Evolutionary conservation across 2,888 invertebrate genomes (phyloP), one percentile per base, ranked within the genome.

Genomic region (Aleiodes testaceus): DNA sequence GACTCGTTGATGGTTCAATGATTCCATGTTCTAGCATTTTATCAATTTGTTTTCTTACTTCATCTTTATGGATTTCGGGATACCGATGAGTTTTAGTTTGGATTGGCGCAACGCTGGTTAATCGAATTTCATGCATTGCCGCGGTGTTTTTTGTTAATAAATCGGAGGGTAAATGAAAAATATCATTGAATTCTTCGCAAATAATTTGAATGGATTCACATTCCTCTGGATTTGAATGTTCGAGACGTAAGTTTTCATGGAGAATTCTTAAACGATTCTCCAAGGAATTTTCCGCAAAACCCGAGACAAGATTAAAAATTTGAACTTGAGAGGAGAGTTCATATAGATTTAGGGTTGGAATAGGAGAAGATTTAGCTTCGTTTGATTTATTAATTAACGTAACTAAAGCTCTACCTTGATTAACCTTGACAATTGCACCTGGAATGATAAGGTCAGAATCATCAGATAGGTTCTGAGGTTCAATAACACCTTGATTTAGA

Each of bases 81-180:
- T 79, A 81, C 64, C 82, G 63, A 66, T 83, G 83, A 1, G 79
- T 75, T 73, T 81, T 82, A 4, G 77, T 74, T 59, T 80, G 72
- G 18, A 83, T 77, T 9, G 83, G 82, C 12, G 50, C 66, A 5
- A 79, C 75, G n/a, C 74, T 70, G n/a, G 75, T 80, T 0, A 80
- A 80, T 14, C 68, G 66, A 50, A 84, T 84, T 20, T 42, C 16
- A 70, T 81, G 82, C 69, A 76, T 79, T 1, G 77, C 74, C 9
- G 78, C 74, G 72, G 78, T 80, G 3, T 79, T 82, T 50, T 75
- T 76, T 49, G 79, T 77, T 42, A 82, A 70, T 11, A 59, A 42
- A 26, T 74, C 71, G 1, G 63, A 67, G 22, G 66, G 70, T 11
- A 59, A 18, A 9, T 74, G 47, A 52, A 75, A 69, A 9, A 75